Evolutionary conservation across 2,113 vertebrate genomes (phyloP).

Genomic region (Corythaeola cristata): DNA sequence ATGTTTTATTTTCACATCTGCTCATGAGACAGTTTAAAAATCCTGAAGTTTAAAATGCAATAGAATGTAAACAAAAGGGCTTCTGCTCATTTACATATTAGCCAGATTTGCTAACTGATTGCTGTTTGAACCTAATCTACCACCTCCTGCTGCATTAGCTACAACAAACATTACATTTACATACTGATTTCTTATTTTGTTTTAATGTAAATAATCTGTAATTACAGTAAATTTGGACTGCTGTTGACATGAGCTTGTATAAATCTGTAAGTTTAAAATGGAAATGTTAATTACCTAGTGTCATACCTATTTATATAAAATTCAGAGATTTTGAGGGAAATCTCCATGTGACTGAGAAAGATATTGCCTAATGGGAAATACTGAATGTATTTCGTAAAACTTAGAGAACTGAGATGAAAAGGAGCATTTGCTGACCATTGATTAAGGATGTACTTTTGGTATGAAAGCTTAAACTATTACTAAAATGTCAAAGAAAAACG

Average conservation of each 20-base stretch:
- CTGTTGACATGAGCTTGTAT: constrained; percentile 98
- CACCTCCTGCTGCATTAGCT: constrained; percentile 91
- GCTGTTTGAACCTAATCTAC: constrained; percentile 85
- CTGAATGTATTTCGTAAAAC: background rate
- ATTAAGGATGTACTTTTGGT: background rate
- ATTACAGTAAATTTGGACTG: constrained; percentile 99
- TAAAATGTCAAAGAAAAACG: background rate
- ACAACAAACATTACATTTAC: constrained; percentile 99
- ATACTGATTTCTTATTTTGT: constrained; percentile 99
- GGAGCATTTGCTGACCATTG: background rate
- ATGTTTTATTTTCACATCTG: constrained; percentile 76
- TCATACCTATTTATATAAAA: constrained; percentile 87
- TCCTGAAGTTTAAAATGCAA: constrained; percentile 78
- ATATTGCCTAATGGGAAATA: constrained; percentile 11
- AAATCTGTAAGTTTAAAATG: constrained; percentile 94
- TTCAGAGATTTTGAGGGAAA: constrained; percentile 32
- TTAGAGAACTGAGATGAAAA: background rate
- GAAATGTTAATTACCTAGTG: constrained; percentile 94
- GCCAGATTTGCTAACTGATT: constrained; percentile 82
- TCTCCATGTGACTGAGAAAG: constrained; percentile 20
- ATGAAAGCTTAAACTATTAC: background rate
- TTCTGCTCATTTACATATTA: constrained; percentile 80
- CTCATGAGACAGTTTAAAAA: constrained; percentile 79
- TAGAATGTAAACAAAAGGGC: constrained; percentile 79
- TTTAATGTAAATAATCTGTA: constrained; percentile 99